phyloP scores from a whole-genome alignment of 2,888 invertebrate genomes.

The Ormyrus pomaceus region DNA sequence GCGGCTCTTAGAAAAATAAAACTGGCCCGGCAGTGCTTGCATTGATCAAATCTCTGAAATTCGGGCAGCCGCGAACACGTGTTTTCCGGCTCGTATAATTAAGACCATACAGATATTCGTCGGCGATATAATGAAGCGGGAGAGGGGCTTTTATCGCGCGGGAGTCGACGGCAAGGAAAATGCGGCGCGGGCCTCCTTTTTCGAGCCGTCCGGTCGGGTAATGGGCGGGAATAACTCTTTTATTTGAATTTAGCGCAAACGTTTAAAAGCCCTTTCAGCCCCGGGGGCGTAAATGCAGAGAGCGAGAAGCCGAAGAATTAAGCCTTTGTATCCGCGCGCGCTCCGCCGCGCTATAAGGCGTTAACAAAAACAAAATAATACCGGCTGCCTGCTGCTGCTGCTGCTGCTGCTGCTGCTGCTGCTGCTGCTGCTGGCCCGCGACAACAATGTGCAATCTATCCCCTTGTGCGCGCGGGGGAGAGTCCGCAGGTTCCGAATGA shows the following conservation, averaged over 20 bases:
- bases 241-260: conserved; percentile 5
- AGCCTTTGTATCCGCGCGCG: conserved; percentile 9
- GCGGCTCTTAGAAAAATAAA: too few relatives aligned
- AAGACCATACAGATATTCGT: conserved; percentile 7
- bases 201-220: neutral
- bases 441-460: conserved; percentile 21
- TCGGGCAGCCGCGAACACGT: neutral
- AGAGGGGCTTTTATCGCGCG: neutral
- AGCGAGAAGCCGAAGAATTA: conserved; percentile 15
- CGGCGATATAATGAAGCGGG: neutral
- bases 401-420: too few relatives aligned
- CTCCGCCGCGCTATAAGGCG: neutral
- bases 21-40: too few relatives aligned
- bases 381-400: too few relatives aligned
- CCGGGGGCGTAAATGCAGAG: neutral
- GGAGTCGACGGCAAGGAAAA: neutral
- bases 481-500: neutral
- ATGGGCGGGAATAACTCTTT: neutral
- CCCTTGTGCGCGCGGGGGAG: neutral
- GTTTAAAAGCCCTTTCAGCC: neutral
- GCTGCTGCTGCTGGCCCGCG: neutral
- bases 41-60: too few relatives aligned
- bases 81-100: neutral
- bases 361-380: neutral
- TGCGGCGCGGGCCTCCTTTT: neutral